Evolutionary conservation across 2,113 vertebrate genomes (phyloP).

Genomic region (Crocuta crocuta): DNA sequence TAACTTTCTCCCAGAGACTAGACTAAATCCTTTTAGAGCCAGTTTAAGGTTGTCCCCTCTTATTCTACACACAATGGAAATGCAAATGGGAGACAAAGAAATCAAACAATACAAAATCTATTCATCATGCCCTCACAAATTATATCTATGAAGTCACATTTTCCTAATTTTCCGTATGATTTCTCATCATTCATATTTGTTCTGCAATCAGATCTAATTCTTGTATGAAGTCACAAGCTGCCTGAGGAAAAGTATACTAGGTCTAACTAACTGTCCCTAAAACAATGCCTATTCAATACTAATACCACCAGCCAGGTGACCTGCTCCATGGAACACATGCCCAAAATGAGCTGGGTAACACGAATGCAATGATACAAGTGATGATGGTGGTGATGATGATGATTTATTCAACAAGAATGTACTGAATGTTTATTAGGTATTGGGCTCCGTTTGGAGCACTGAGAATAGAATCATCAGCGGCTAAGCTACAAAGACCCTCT

Average conservation of each 20-base stretch:
- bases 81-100: slow-evolving; percentile 11
- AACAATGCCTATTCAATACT: background rate
- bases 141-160: background rate
- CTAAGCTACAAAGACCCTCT: background rate
- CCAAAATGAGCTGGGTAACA: background rate
- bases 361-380: background rate
- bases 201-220: background rate
- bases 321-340: background rate
- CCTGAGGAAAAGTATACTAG: background rate
- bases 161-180: background rate
- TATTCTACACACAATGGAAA: background rate
- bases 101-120: background rate
- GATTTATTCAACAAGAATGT: background rate
- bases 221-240: background rate
- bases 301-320: background rate
- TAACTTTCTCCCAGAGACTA: background rate
- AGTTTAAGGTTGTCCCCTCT: background rate
- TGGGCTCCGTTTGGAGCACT: background rate
- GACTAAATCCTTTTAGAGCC: no score
- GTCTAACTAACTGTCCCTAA: background rate
- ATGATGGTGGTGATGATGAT: background rate
- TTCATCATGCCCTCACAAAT: background rate
- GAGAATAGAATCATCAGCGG: background rate
- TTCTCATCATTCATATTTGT: background rate
- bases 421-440: background rate